Percentiles rank a stretch among this genome's conserved stretches.
Conservation (phyloP, 2,113 vertebrate species). For the Odocoileus hemionus region DNA sequence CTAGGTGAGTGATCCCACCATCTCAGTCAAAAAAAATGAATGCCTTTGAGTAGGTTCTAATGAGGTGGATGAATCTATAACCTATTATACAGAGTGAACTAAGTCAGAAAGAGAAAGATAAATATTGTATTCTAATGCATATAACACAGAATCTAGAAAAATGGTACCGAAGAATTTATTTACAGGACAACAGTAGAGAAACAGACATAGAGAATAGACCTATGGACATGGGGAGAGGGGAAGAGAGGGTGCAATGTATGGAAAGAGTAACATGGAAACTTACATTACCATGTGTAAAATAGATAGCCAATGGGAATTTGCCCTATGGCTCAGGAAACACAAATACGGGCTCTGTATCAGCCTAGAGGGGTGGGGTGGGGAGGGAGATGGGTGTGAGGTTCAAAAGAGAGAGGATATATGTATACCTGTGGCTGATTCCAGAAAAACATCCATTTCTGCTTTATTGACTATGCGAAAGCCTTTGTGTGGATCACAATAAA, state of each 20-base stretch:
- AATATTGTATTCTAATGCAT: background rate
- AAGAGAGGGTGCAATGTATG: background rate
- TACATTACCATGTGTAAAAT: background rate
- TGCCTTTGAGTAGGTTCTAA: background rate
- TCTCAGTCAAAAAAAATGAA: background rate
- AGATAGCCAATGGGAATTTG: background rate
- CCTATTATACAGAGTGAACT: background rate
- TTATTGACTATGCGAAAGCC: too few species aligned
- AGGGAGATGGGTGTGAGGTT: background rate
- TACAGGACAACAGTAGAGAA: background rate
- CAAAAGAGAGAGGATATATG: background rate
- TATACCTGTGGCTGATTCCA: background rate
- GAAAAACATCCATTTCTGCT: too few species aligned
- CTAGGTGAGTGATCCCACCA: background rate
- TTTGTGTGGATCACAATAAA: too few species aligned
- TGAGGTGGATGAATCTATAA: background rate
- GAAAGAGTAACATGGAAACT: background rate
- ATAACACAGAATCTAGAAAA: background rate
- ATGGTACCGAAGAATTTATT: background rate
- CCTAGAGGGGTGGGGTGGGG: background rate
- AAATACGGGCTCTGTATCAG: fast-evolving
- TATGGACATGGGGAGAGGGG: background rate
- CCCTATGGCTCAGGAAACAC: background rate
- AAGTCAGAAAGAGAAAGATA: background rate
- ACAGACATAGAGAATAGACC: background rate